Evolutionary conservation across 1,140 invertebrate species (phyloP).

Genomic region (Phenacoccus solenopsis): DNA sequence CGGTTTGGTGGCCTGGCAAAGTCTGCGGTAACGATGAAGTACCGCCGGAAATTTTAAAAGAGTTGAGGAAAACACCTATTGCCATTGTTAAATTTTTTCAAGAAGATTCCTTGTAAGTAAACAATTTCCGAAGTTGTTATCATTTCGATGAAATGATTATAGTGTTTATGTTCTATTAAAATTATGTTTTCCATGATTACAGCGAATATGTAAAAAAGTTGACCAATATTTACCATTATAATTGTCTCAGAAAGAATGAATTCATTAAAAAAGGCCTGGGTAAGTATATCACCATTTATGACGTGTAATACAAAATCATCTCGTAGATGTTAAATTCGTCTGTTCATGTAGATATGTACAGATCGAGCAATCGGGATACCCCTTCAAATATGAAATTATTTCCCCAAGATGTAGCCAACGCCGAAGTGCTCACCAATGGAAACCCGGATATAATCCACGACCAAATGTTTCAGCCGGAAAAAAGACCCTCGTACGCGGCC

Average conservation of each 20-base stretch:
- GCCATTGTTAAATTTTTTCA: constrained; percentile 69
- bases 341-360: constrained; percentile 39
- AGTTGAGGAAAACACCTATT: constrained; percentile 51
- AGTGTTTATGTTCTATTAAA: too few species aligned
- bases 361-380: constrained; percentile 40
- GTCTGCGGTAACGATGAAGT: constrained; percentile 48
- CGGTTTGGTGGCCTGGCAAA: constrained; percentile 63
- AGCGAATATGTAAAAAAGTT: constrained; percentile 64
- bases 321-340: too few species aligned
- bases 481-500: constrained; percentile 41
- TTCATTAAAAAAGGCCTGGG: constrained; percentile 66
- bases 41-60: constrained; percentile 41
- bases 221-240: constrained; percentile 58
- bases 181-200: constrained; percentile 30
- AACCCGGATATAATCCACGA: constrained; percentile 40
- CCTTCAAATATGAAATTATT: constrained; percentile 54
- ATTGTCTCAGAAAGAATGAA: constrained; percentile 58
- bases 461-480: constrained; percentile 45
- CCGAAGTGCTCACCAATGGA: constrained; percentile 51
- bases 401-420: constrained; percentile 52
- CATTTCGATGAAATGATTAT: too few species aligned
- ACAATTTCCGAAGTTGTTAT: too few species aligned
- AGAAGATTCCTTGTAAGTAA: constrained; percentile 62
- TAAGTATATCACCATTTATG: constrained; percentile 38
- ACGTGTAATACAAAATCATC: not conserved